Evolutionary conservation across 1,140 invertebrate species (phyloP), one percentile per base, ranked within the genome.

Genomic region (Aphaenogaster rudis): DNA sequence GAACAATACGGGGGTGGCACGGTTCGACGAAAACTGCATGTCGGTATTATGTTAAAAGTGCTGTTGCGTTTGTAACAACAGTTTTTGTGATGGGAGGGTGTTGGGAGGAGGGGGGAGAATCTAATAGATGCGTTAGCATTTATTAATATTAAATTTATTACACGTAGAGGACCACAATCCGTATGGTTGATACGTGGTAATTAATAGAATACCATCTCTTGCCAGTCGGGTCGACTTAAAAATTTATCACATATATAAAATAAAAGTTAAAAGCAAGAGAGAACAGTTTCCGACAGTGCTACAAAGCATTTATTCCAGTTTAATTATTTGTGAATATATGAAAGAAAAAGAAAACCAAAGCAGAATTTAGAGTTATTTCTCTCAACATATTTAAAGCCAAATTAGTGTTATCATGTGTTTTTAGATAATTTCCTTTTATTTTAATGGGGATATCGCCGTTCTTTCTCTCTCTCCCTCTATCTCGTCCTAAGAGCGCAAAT

Each of bases 221-320:
- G n/a, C n/a, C n/a, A n/a, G n/a, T n/a, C n/a, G n/a, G n/a, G n/a
- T n/a, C n/a, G n/a, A n/a, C n/a, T n/a, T n/a, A n/a, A n/a, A n/a
- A n/a, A n/a, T n/a, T n/a, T n/a, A n/a, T n/a, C n/a, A n/a, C n/a
- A n/a, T n/a, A n/a, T n/a, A n/a, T n/a, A n/a, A n/a, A n/a, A n/a
- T 74, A 48, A 9, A 48, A 48, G 17, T 48, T 72, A 7, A 1
- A 5, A 3, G 17, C 9, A 9, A 50, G 45, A 39, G 36, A 78
- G 28, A 8, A 69, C 52, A 82, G 39, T 59, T 57, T 69, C 36
- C 9, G 48, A 45, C 15, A 33, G 21, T 11, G 4, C 7, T 7
- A 21, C 33, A 33, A 63, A 21, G 50, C 11, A 13, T 76, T 84
- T 48, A 63, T 63, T 74, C 9, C 39, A 81, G 17, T 74, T 54